Evolutionary conservation across 2,888 invertebrate genomes (phyloP).

Genomic region (Notodonta dromedarius): DNA sequence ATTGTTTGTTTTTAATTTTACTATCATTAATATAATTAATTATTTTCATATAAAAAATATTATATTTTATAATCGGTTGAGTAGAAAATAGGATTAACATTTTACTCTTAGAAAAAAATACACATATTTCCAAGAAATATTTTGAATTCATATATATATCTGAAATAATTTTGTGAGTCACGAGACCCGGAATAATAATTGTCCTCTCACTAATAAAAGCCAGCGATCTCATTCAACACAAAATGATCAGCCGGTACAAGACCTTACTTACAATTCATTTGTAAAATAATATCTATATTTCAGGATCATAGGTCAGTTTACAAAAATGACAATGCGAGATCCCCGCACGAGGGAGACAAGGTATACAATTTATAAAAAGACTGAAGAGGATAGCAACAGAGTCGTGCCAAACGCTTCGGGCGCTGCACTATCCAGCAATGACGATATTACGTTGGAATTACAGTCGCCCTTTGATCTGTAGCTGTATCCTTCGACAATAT

Average conservation of each 20-base stretch:
- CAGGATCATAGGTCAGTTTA: constrained; percentile 74
- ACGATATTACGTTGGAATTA: constrained; percentile 63
- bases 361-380: constrained; percentile 28
- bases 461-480: constrained; percentile 38
- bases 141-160: too few species aligned
- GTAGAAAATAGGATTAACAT: too few species aligned
- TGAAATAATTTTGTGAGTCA: too few species aligned
- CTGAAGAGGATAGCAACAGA: constrained; percentile 40
- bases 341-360: constrained; percentile 43
- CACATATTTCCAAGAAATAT: too few species aligned
- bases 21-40: too few species aligned
- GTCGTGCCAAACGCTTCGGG: constrained; percentile 63
- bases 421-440: constrained; percentile 64
- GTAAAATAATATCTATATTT: constrained; percentile 68
- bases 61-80: too few species aligned
- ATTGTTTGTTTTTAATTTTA: too few species aligned
- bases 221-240: constrained; percentile 44
- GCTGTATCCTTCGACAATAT: constrained; percentile 7
- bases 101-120: too few species aligned
- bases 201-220: constrained; percentile 12
- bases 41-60: too few species aligned
- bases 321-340: constrained; percentile 77
- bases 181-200: not conserved
- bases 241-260: not conserved
- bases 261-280: constrained; percentile 63